Conservation (phyloP, 2,113 vertebrate species). For the Solenodon paradoxus region DNA sequence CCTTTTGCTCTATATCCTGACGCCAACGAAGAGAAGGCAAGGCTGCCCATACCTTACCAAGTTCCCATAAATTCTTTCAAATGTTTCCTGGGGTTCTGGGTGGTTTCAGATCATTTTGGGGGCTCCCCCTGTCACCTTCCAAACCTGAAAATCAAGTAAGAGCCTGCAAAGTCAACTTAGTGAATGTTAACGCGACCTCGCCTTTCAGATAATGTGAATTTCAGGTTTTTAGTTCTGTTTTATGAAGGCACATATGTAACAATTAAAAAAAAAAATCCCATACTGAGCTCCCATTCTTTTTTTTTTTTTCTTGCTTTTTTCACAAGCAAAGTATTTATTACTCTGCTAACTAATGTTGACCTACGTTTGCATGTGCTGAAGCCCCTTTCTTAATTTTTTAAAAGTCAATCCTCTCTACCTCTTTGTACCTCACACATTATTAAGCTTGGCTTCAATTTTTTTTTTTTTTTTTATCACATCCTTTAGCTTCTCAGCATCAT, state of each 20-base stretch:
- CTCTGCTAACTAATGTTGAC: background rate
- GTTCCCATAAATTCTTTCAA: background rate
- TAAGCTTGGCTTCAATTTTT: background rate
- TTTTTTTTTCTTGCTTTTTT: background rate
- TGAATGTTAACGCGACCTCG: background rate
- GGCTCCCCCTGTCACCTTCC: background rate
- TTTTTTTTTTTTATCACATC: background rate
- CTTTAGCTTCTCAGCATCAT: background rate
- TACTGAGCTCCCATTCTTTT: background rate
- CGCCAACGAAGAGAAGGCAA: background rate
- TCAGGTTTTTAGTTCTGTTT: background rate
- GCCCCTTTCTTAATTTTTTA: background rate
- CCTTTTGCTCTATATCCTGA: background rate
- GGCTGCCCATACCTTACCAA: background rate
- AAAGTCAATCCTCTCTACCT: background rate
- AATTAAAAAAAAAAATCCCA: background rate
- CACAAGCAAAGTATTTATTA: background rate
- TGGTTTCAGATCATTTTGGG: background rate
- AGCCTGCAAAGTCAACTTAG: no score
- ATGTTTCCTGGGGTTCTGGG: background rate
- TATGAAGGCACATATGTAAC: background rate
- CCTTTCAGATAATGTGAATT: background rate
- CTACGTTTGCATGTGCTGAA: background rate
- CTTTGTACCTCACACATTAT: background rate
- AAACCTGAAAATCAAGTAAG: background rate